Percentiles rank a stretch among this genome's conserved stretches.
These are phyloP conservation scores for Araneus ventricosus DNA, from an alignment of 1,140 invertebrate genomes.

Conservation along the genomic window DNA sequence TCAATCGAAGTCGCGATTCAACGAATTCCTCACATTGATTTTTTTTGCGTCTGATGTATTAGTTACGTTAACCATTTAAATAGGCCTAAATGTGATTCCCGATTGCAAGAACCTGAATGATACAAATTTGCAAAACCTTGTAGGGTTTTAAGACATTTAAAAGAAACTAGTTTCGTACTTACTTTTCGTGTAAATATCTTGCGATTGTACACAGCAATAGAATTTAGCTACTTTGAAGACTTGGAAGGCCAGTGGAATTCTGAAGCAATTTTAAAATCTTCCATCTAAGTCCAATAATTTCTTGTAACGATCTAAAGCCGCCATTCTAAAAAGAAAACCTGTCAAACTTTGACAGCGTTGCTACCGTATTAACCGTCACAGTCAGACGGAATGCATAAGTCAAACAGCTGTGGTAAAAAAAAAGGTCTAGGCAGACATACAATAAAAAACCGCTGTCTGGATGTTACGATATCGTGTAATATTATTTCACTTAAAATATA, in stretches of 20 bases:
- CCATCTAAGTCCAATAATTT: slow-evolving; percentile 59
- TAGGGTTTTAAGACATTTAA: slow-evolving; percentile 1
- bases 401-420: slow-evolving; percentile 75
- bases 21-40: not conserved
- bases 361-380: slow-evolving; percentile 73
- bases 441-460: slow-evolving; percentile 75
- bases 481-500: slow-evolving; percentile 55
- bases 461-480: slow-evolving; percentile 65
- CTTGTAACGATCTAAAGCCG: slow-evolving; percentile 72
- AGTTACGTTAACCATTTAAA: slow-evolving; percentile 55
- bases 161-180: slow-evolving; percentile 51
- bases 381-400: slow-evolving; percentile 72
- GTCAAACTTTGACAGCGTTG: slow-evolving; percentile 74
- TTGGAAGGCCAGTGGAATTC: slow-evolving; percentile 34
- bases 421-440: slow-evolving; percentile 72
- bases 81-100: slow-evolving; percentile 56
- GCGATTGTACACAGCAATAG: slow-evolving; percentile 5
- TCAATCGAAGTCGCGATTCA: not conserved
- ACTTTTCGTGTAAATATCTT: slow-evolving; percentile 6
- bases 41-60: slow-evolving; percentile 4
- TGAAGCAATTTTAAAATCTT: slow-evolving; percentile 63
- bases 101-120: slow-evolving; percentile 43
- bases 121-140: slow-evolving; percentile 39
- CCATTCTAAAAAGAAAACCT: slow-evolving; percentile 75
- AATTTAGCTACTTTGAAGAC: slow-evolving; percentile 6